Base-by-base conservation (phyloP, 2,113 vertebrate species). In the Desmodus rotundus region DNA sequence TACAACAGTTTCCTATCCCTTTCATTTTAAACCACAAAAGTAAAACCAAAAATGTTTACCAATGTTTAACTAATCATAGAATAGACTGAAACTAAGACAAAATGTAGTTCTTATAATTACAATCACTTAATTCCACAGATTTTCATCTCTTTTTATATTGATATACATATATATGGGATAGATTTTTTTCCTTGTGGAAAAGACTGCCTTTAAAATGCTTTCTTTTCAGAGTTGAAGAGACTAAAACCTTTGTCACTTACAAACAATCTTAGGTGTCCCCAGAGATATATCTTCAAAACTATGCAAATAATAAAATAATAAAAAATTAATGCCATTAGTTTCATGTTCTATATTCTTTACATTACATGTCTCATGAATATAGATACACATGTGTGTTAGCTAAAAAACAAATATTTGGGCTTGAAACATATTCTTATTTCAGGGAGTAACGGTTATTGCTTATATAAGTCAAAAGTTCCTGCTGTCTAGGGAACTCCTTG, bases 11-110 rank as follows among this genome's bases (percentile, higher is more conserved):
- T 87, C 31, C 73, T 13, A 68, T 7, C 86, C 50, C 68, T 87
- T 87, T 52, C 47, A 84, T n/a, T 63, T 95, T 52, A 72, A 43
- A 95, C 24, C 2, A 12, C 13, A 93, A 33, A 70, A 94, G 1
- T 96, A 95, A 97, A 95, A 93, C 24, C 12, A 91, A 87, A 89
- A 96, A 81, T 1, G 87, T 85, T 19, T 87, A 58, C 2, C 26
- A 74, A 67, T 67, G 24, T 82, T 95, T 92, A 50, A 93, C 91
- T 50, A 94, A 13, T 65, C 68, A 74, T 0, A 95, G 38, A 52
- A 80, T 2, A 45, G 15, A 89, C 80, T 91, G 22, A 89, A 80
- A 96, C 2, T 68, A 81, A n/a, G 87, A 95, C 70, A 76, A 92
- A 73, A n/a, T 89, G 74, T 82, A 52, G 4, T 13, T 65, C 33